These are phyloP conservation scores for Cyclargus thomasi DNA, from an alignment of 1,140 invertebrate species.

Conservation along the genomic window DNA sequence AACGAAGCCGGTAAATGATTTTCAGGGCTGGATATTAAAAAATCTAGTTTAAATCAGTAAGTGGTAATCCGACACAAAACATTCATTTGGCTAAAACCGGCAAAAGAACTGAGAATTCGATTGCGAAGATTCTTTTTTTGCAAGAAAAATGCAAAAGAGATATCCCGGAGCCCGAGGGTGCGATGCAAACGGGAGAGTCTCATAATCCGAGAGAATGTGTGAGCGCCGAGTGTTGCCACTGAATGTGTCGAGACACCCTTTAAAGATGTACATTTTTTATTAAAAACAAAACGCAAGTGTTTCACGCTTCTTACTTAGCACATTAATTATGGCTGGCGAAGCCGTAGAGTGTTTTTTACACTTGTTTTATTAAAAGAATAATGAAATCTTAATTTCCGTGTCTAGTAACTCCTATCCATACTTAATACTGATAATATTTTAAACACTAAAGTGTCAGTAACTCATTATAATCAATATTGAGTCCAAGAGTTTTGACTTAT, in stretches of 20 bases:
- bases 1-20: too few relatives aligned
- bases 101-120: background rate
- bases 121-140: background rate
- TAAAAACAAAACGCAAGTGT: background rate
- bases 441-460: too few relatives aligned
- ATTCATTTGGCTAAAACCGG: background rate
- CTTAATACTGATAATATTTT: background rate
- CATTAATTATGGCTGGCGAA: background rate
- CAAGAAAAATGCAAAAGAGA: slow-evolving; percentile 7
- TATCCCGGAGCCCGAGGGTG: slow-evolving; percentile 3
- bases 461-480: too few relatives aligned
- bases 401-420: background rate
- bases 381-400: background rate
- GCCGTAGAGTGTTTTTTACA: background rate
- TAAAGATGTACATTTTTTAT: slow-evolving; percentile 13
- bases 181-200: slow-evolving; percentile 3
- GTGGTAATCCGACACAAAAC: background rate
- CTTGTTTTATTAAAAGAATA: background rate
- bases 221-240: background rate
- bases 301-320: background rate
- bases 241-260: slow-evolving; percentile 12
- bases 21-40: too few relatives aligned
- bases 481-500: too few relatives aligned
- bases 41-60: background rate
- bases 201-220: background rate